phyloP scores from a whole-genome alignment of 2,888 invertebrate genomes.

The Rhaphigaster nebulosa region DNA sequence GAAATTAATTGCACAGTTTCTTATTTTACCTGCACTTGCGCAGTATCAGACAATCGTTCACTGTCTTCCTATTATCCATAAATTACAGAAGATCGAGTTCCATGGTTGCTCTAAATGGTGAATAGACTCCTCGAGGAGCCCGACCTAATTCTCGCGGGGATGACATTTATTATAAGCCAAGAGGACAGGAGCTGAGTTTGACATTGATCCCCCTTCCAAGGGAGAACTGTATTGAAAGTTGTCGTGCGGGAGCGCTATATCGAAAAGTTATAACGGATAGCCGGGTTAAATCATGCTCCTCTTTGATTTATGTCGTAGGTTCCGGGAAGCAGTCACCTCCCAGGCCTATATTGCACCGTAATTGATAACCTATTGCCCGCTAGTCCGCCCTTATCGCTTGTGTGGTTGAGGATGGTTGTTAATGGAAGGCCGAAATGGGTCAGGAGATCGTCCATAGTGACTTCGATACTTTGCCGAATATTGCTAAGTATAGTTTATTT shows the following conservation, averaged over 20 bases:
- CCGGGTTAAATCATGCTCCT: conserved; percentile 35
- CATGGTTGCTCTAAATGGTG: background rate
- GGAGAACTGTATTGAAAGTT: background rate
- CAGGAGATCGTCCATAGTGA: background rate
- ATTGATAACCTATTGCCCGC: background rate
- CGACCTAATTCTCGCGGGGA: background rate
- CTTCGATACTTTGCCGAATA: background rate
- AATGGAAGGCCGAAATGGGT: background rate
- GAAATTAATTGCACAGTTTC: no score
- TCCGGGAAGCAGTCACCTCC: conserved; percentile 29
- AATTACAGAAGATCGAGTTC: background rate
- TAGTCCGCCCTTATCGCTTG: background rate
- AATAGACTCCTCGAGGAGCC: background rate
- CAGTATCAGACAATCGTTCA: no score
- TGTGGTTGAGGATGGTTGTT: background rate
- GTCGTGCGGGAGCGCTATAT: background rate
- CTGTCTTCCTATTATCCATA: background rate
- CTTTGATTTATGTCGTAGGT: background rate
- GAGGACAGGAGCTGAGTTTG: background rate
- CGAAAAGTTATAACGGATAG: conserved; percentile 38
- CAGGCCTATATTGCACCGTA: background rate
- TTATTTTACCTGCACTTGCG: no score
- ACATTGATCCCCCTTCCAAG: background rate
- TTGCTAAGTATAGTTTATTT: background rate
- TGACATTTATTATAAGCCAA: conserved; percentile 35